Evolutionary conservation across 2,888 invertebrate species (phyloP), one percentile per base, ranked within the genome.

Genomic region (Apamea sordens): DNA sequence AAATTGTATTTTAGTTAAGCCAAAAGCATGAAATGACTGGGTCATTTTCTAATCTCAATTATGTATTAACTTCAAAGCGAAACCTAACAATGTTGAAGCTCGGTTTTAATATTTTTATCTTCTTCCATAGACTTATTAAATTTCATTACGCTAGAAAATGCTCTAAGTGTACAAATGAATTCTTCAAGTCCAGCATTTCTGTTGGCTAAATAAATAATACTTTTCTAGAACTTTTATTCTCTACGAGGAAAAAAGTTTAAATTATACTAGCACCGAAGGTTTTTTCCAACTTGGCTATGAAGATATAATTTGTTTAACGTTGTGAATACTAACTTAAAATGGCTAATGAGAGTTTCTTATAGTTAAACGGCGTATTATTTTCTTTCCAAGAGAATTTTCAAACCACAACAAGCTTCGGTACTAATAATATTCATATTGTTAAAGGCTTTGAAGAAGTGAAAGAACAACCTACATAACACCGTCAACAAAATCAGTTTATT

Each of bases 281-380:
- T 87, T 87, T 84, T 81, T 81, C 53, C 75, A 71, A 83, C 83
- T 79, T 56, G 32, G 80, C 83, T 87, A 86, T 83, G 81, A 79
- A 87, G 76, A 85, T 79, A 79, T 86, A 83, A 86, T 85, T 88
- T 85, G 76, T 86, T 83, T 88, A 88, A 79, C 80, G 88, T 79
- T 77, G 73, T 86, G 86, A 86, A 88, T 86, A 88, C 77, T 79
- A 83, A 89, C 79, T 82, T 73, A 68, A 79, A 76, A 82, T 76
- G 67, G 82, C 72, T 83, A 88, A 83, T 83, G 81, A 87, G 77
- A 78, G 77, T 87, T 75, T 77, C 56, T 85, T 74, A 72, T 74
- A 77, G 67, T 71, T 77, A 79, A 81, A 81, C 61, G 13, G 67
- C 44, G 70, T 74, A 73, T 79, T 81, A 84, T 80, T 85, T 68